These are phyloP conservation scores for Lineus longissimus DNA, from an alignment of 1,140 invertebrate species.

Conservation along the genomic window DNA sequence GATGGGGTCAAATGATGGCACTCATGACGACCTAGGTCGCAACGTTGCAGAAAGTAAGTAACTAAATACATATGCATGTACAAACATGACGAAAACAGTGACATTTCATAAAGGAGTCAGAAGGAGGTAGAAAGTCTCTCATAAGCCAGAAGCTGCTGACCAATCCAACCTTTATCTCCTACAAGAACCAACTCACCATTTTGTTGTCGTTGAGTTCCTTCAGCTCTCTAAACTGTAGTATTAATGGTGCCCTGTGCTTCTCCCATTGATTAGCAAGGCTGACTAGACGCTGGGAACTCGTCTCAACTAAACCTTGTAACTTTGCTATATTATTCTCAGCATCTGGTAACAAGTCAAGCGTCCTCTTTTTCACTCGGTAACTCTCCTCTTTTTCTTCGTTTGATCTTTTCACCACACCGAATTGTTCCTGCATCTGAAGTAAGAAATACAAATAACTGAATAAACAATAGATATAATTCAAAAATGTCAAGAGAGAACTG, in stretches of 20 bases:
- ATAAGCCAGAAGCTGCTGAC: too few species aligned
- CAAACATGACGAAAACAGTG: too few species aligned
- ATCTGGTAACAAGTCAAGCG: slow-evolving; percentile 62
- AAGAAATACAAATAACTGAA: slow-evolving; percentile 9
- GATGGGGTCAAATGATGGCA: too few species aligned
- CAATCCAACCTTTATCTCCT: slow-evolving; percentile 13
- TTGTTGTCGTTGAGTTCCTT: slow-evolving; percentile 61
- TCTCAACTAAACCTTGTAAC: slow-evolving; percentile 59
- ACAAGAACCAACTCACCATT: slow-evolving; percentile 54
- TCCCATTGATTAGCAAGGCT: slow-evolving; percentile 69
- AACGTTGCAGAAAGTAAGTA: too few species aligned
- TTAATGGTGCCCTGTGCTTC: slow-evolving; percentile 62
- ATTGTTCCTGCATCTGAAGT: slow-evolving; percentile 42
- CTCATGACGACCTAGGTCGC: too few species aligned
- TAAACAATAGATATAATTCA: too few species aligned
- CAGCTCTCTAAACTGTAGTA: slow-evolving; percentile 62
- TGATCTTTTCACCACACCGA: slow-evolving; percentile 22
- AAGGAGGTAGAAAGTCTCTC: too few species aligned
- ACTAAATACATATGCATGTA: too few species aligned
- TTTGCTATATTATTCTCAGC: slow-evolving; percentile 65
- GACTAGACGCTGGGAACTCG: slow-evolving; percentile 61
- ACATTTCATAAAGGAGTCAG: too few species aligned
- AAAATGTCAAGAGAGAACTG: too few species aligned
- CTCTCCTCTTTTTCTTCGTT: slow-evolving; percentile 44
- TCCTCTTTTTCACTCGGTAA: slow-evolving; percentile 58